Evolutionary conservation across 2,113 vertebrate genomes (phyloP), one percentile per base, ranked within the genome.

Genomic region (Siniperca knerii): DNA sequence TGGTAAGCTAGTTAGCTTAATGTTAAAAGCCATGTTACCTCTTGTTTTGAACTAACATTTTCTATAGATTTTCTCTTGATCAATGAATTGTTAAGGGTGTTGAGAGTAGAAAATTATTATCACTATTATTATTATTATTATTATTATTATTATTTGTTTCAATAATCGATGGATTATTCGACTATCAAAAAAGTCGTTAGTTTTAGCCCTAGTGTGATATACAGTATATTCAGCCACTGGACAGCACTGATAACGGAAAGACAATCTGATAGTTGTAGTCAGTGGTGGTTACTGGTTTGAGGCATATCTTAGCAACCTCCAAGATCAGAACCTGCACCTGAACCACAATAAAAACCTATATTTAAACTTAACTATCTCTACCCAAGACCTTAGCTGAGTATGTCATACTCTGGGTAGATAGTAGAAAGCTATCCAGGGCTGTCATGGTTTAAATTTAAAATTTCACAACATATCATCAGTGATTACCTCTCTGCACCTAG

Each of bases 381-480:
- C 33, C 13, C 21, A 10, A 20, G n/a, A 64, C 13, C 13, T 57
- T 15, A 46, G 12, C 6, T 4, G 20, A 33, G n/a, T 7, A 23
- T 35, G 37, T 54, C 35, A 54, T 13, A 9, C 35, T 46, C 10
- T 57, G 6, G 18, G 57, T 8, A 33, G 15, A 50, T 44, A 62
- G 11, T 25, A 60, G n/a, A 61, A 61, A 75, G 44, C 60, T 52
- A 52, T 25, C n/a, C 20, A 62, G 68, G 21, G 12, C 40, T 58
- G 21, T 66, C 54, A 40, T 10, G n/a, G 40, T 66, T 83, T 54
- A 35, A 16, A 40, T 40, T 78, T 74, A 60, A 35, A 61, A 68
- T 69, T n/a, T 70, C 33, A 40, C 52, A 35, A 60, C 12, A n/a
- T 25, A 58, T 82, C 4, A 37, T 55, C 42, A 8, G 1, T 20